Evolutionary conservation across 2,888 invertebrate genomes (phyloP).

Genomic region (Alsophila aescularia): DNA sequence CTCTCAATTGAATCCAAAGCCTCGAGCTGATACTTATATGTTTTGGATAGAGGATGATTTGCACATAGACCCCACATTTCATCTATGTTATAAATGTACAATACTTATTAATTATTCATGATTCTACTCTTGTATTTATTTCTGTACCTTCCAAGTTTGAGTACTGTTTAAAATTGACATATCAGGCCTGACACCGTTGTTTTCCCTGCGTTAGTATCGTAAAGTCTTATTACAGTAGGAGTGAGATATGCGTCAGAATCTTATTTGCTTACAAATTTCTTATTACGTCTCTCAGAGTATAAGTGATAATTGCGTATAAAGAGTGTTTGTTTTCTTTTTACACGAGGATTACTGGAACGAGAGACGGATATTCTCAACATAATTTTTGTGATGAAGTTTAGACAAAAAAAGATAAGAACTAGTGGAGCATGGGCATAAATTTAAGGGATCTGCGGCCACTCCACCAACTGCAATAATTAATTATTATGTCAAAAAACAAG

Average conservation of each 20-base stretch:
- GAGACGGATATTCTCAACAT: neutral
- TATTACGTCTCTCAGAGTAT: constrained; percentile 36
- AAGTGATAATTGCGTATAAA: constrained; percentile 40
- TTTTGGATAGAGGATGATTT: no score
- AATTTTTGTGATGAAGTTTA: neutral
- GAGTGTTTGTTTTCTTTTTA: constrained; percentile 6
- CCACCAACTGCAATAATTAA: no score
- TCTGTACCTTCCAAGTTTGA: neutral
- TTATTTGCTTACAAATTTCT: constrained; percentile 48
- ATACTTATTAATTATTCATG: no score
- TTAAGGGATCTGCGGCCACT: no score
- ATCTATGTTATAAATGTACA: no score
- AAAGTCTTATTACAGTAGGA: constrained; percentile 41
- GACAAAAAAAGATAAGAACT: no score
- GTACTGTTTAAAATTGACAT: constrained; percentile 14
- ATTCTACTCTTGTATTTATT: neutral
- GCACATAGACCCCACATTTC: no score
- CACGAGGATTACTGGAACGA: neutral
- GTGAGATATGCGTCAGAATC: constrained; percentile 37
- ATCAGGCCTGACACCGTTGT: constrained; percentile 12
- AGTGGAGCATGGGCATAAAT: no score
- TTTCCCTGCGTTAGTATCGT: constrained; percentile 25
- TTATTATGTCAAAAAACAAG: no score
- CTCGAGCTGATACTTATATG: no score
- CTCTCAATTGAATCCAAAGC: no score